Percentiles rank a stretch among this genome's conserved stretches.
Evolutionary conservation across 2,113 vertebrate species (phyloP).

Genomic region (Rynchops niger): DNA sequence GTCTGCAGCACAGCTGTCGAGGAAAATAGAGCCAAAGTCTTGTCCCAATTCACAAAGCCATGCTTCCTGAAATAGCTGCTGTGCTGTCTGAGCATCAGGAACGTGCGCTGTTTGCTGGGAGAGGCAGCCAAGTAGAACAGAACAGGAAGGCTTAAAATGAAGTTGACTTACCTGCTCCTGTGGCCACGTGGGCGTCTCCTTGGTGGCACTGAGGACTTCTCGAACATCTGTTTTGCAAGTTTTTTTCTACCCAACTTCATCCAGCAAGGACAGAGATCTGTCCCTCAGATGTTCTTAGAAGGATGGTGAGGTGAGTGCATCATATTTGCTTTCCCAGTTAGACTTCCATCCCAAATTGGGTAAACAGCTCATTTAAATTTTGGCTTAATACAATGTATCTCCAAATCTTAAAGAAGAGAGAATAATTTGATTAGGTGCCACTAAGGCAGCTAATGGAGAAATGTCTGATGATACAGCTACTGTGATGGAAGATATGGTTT

Average conservation of each 20-base stretch:
- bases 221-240: not conserved
- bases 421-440: not conserved
- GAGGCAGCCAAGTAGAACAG: not conserved
- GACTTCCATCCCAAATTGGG: not conserved
- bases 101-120: not conserved
- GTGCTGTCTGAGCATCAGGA: not conserved
- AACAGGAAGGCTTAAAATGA: not conserved
- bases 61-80: not conserved
- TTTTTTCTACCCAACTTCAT: not conserved
- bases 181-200: not conserved
- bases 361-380: not conserved
- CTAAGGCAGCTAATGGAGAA: not conserved
- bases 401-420: not conserved
- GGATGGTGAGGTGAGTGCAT: not conserved
- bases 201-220: not conserved
- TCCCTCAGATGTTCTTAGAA: not conserved
- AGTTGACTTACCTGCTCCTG: not conserved
- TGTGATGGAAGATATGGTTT: not conserved
- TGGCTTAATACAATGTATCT: not conserved
- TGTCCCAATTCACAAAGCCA: not conserved
- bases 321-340: not conserved
- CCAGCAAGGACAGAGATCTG: not conserved
- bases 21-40: not conserved
- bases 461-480: not conserved
- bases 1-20: not conserved